Conservation (phyloP, 1,140 invertebrate genomes). For the Telenomus remus region DNA sequence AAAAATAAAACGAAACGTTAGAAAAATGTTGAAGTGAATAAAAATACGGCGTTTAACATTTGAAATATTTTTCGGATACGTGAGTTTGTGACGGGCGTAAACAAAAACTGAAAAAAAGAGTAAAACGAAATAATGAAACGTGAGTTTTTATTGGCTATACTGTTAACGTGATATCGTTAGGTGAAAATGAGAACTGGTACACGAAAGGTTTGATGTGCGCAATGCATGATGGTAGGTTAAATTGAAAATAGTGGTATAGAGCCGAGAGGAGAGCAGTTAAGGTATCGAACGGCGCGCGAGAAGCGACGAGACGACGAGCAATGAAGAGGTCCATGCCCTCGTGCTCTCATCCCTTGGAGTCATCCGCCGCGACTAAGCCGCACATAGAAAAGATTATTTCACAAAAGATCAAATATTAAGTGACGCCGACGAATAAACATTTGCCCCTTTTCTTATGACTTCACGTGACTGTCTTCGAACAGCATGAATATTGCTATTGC, state of each 20-base stretch:
- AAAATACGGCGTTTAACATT: too few species aligned
- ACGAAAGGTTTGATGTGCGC: constrained; percentile 48
- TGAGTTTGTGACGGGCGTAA: too few species aligned
- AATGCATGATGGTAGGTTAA: constrained; percentile 51
- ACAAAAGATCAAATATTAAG: constrained; percentile 39
- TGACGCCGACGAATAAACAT: not conserved
- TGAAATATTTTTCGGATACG: too few species aligned
- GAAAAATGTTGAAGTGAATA: too few species aligned
- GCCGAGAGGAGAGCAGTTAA: constrained; percentile 49
- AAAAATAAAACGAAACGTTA: too few species aligned
- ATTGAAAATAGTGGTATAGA: constrained; percentile 53
- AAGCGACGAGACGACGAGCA: constrained; percentile 53
- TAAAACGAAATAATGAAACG: constrained; percentile 24
- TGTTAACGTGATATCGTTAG: constrained; percentile 48
- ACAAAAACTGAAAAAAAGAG: too few species aligned
- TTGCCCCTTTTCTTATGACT: too few species aligned
- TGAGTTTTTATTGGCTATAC: constrained; percentile 42
- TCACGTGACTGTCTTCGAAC: too few species aligned
- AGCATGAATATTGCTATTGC: too few species aligned
- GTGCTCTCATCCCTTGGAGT: constrained; percentile 27
- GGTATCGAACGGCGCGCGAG: constrained; percentile 44
- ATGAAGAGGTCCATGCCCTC: constrained; percentile 54
- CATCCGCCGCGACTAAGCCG: constrained; percentile 18
- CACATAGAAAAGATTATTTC: constrained; percentile 18
- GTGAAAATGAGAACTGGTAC: constrained; percentile 48